Evolutionary conservation across 2,113 vertebrate genomes (phyloP).

Genomic region (Sitta europaea): DNA sequence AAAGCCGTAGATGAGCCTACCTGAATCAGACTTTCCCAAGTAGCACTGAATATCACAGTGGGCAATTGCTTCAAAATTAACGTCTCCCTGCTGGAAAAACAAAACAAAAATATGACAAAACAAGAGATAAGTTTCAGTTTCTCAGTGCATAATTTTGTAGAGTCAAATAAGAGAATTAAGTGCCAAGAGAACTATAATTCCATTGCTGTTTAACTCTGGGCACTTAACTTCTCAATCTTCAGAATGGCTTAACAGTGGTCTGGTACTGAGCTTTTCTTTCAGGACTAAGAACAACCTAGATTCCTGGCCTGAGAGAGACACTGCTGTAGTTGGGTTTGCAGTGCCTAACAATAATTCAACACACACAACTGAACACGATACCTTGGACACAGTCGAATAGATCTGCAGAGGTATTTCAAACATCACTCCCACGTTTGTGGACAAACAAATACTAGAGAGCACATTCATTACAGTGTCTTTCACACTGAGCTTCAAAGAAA

Average conservation of each 20-base stretch:
- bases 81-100: constrained; percentile 73
- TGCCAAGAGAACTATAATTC: background rate
- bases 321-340: background rate
- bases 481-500: constrained; percentile 83
- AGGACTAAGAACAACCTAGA: background rate
- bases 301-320: background rate
- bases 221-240: background rate
- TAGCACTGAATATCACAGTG: constrained; percentile 88
- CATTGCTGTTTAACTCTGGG: background rate
- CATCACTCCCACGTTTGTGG: constrained; percentile 80
- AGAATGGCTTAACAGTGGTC: background rate
- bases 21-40: constrained; percentile 83
- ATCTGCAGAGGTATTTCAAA: constrained; percentile 87
- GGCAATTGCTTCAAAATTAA: constrained; percentile 79
- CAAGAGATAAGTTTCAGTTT: background rate
- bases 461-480: constrained; percentile 76
- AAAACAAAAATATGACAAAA: background rate
- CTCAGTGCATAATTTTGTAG: background rate
- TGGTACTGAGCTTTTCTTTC: background rate
- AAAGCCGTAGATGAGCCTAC: constrained; percentile 65
- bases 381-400: constrained; percentile 72
- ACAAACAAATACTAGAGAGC: constrained; percentile 79
- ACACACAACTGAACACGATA: background rate
- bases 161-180: background rate
- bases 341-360: background rate